These are phyloP conservation scores for Oenanthe oenanthe DNA, from an alignment of 2,113 vertebrate genomes.

Conservation along the genomic window DNA sequence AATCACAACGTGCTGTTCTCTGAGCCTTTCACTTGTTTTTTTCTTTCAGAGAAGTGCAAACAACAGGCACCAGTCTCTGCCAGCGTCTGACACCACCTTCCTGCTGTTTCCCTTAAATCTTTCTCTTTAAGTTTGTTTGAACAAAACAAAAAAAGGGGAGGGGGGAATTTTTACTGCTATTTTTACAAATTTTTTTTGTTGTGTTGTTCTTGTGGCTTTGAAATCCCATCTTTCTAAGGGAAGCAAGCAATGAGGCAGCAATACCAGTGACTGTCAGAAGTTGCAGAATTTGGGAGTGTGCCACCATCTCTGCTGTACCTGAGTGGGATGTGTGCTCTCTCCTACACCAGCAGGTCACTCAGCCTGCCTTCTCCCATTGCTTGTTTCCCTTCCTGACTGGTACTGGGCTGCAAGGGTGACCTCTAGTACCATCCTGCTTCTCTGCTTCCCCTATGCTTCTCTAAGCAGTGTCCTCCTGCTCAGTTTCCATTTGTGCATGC, in stretches of 20 bases:
- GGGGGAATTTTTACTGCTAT: background rate
- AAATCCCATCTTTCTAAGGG: background rate
- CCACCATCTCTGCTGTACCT: background rate
- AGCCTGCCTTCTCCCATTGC: background rate
- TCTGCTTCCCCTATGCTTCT: background rate
- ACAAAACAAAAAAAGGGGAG: background rate
- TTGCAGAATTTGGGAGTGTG: background rate
- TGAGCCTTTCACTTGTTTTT: slow-evolving; percentile 21
- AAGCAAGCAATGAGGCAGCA: background rate
- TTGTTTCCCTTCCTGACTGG: background rate
- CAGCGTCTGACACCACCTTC: slow-evolving; percentile 8
- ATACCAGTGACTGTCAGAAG: background rate
- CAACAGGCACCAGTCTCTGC: slow-evolving; percentile 22
- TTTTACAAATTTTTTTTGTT: background rate
- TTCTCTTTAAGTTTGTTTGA: background rate
- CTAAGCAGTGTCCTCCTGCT: background rate
- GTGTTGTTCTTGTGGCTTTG: background rate
- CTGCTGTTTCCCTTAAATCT: slow-evolving; percentile 21
- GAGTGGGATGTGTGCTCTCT: background rate
- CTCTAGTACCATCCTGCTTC: background rate
- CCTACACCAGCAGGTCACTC: background rate
- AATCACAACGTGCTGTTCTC: slow-evolving; percentile 2
- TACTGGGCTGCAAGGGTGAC: background rate
- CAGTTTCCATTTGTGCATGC: background rate
- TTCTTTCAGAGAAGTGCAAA: slow-evolving; percentile 35